Evolutionary conservation across 2,888 invertebrate genomes (phyloP).

Genomic region (Bembecia ichneumoniformis): DNA sequence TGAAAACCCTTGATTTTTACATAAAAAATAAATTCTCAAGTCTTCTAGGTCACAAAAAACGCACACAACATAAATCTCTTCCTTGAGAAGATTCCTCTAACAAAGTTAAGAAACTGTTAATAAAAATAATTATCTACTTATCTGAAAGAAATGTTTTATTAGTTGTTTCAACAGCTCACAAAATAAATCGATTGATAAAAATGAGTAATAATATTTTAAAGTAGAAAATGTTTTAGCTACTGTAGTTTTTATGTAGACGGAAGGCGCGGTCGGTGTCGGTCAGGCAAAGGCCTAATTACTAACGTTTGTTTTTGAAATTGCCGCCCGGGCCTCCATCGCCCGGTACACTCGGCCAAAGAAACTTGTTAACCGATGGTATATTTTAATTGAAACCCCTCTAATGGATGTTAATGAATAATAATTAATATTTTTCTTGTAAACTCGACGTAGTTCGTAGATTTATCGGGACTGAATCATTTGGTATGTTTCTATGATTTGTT

Average conservation of each 20-base stretch:
- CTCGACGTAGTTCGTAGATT: background rate
- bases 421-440: background rate
- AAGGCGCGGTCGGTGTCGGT: slow-evolving; percentile 31
- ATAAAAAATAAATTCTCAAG: no score
- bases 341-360: slow-evolving; percentile 32
- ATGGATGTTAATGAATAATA: background rate
- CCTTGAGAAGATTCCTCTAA: no score
- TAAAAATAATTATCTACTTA: no score
- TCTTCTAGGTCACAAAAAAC: no score
- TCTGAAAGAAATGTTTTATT: no score
- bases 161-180: no score
- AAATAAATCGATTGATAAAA: background rate
- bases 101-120: no score
- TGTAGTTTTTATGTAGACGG: slow-evolving; percentile 37
- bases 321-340: slow-evolving; percentile 22
- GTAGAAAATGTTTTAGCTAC: slow-evolving; percentile 51
- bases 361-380: slow-evolving; percentile 2
- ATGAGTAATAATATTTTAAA: slow-evolving; percentile 11
- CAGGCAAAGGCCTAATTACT: slow-evolving; percentile 51
- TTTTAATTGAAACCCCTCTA: background rate
- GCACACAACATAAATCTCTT: no score
- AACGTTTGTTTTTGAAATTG: slow-evolving; percentile 65
- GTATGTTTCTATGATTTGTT: no score
- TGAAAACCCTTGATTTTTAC: no score
- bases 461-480: background rate